Evolutionary conservation across 1,140 invertebrate species (phyloP).

Genomic region (Meloidogyne chitwoodi): DNA sequence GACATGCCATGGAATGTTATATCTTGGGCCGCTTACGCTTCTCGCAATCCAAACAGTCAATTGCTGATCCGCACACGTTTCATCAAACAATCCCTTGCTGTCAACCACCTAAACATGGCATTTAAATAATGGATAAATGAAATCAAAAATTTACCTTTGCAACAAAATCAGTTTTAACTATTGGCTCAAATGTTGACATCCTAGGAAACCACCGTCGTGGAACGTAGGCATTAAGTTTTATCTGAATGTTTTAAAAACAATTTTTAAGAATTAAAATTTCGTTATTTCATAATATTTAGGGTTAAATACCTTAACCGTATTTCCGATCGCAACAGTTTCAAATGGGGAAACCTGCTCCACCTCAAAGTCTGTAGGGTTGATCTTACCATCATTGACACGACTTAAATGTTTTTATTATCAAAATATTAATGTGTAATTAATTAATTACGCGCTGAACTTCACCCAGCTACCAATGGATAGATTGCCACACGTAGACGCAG

Average conservation of each 20-base stretch:
- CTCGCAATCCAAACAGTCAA: background rate
- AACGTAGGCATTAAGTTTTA: constrained; percentile 8
- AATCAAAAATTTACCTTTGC: background rate
- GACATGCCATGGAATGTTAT: background rate
- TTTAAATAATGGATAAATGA: background rate
- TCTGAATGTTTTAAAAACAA: too few species aligned
- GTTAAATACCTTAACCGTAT: background rate
- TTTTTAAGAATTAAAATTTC: background rate
- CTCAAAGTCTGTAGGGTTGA: background rate
- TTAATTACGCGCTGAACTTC: background rate
- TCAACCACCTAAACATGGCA: constrained; percentile 2
- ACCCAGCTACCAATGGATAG: constrained; percentile 5
- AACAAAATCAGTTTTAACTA: background rate
- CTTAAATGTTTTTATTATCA: background rate
- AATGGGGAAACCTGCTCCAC: background rate
- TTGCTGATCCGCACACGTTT: background rate
- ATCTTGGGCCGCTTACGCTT: background rate
- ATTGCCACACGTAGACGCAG: background rate
- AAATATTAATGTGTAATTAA: background rate
- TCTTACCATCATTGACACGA: background rate
- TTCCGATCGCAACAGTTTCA: background rate
- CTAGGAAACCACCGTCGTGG: background rate
- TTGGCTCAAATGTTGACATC: background rate
- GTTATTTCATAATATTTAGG: background rate
- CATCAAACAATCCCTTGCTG: background rate